Base-by-base conservation (phyloP, 2,797 vertebrate genomes). In the Galagoides demidoff region DNA sequence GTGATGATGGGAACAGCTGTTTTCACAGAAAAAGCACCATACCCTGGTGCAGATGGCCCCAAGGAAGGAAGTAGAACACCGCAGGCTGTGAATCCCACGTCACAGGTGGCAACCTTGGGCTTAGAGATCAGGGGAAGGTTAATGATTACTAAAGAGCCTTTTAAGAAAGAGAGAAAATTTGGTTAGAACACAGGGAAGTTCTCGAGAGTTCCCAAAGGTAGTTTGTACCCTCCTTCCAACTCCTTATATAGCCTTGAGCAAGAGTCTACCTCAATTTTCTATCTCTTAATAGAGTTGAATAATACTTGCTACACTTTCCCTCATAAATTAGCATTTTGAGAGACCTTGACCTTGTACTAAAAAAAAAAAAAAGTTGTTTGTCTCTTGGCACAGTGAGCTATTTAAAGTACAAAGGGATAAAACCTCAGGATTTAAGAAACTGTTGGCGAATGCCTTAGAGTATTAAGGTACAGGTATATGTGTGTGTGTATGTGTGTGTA, bases 31-130 rank as follows among this genome's bases (percentile, higher is more conserved):
- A 94, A 84, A 84, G 66, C 68, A 31, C 63, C 34, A 0, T 3
- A 59, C 82, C 45, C 45, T 78, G 25, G 85, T 25, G n/a, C 91
- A 87, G 92, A 85, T 66, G 79, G 95, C 64, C 90, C 10, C 2
- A n/a, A 86, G 84, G 85, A 55, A 59, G 61, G 43, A 82, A 85
- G 29, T 63, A n/a, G 43, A 34, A 3, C 14, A 37, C 20, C 7
- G 22, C 17, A 43, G 81, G 76, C 89, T 27, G 43, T 82, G 74
- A 66, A n/a, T 19, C 84, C 70, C 0, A 0, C 13, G 94, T 89
- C 96, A 95, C 96, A 97, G 94, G 97, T 95, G 94, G 86, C 81
- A 61, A 27, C 66, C 82, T 34, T 31, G 82, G 39, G 37, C 5
- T 0, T 4, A 49, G 37, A 17, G 49, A 66, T 59, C 43, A 5